These are phyloP conservation scores for Lacerta bilineata DNA, from an alignment of 2,797 vertebrate species.

Conservation along the genomic window DNA sequence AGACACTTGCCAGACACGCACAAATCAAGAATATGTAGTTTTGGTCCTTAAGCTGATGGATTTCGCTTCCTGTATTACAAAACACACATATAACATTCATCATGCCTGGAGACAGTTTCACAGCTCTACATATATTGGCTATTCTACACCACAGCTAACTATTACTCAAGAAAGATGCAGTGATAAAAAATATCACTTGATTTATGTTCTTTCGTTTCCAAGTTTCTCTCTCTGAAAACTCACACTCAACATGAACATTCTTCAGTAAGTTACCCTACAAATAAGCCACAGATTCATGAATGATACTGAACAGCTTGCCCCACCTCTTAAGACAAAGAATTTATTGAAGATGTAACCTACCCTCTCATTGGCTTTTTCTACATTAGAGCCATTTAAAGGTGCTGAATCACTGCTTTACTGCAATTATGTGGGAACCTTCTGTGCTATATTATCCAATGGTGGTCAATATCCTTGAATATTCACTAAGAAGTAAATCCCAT, in stretches of 20 bases:
- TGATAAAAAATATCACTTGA: neutral
- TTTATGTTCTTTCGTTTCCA: neutral
- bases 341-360: neutral
- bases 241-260: neutral
- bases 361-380: neutral
- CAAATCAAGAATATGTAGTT: conserved; percentile 6
- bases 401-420: neutral
- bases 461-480: neutral
- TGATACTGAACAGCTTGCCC: neutral
- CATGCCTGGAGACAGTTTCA: conserved; percentile 11
- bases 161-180: neutral
- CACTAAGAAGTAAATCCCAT: neutral
- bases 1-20: neutral
- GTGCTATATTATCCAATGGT: neutral
- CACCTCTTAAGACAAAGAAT: neutral
- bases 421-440: neutral
- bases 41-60: neutral
- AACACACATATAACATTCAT: neutral
- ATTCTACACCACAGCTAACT: neutral
- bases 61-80: conserved; percentile 8
- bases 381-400: neutral
- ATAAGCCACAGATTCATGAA: neutral
- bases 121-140: neutral
- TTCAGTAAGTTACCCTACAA: neutral
- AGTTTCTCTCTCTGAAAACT: neutral